Evolutionary conservation across 2,888 invertebrate species (phyloP).

Genomic region (Drosophila nr. perissopoda): DNA sequence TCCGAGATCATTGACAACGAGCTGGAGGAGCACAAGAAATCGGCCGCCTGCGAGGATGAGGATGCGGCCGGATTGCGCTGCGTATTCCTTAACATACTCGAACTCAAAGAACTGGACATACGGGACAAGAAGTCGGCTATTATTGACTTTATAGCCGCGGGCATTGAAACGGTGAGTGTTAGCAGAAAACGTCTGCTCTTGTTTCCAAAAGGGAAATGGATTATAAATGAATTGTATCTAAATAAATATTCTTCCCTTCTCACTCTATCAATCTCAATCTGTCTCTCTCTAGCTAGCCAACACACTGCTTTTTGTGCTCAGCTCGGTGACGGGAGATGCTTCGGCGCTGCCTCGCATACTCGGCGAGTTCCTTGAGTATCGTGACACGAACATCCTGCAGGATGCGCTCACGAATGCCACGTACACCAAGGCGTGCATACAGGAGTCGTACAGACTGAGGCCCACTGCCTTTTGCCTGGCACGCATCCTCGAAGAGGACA

Average conservation of each 20-base stretch:
- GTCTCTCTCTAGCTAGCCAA: slow-evolving; percentile 89
- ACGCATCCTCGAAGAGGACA: slow-evolving; percentile 90
- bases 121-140: slow-evolving; percentile 93
- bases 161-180: slow-evolving; percentile 91
- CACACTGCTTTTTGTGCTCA: slow-evolving; percentile 91
- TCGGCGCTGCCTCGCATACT: slow-evolving; percentile 89
- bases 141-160: slow-evolving; percentile 94
- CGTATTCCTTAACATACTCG: slow-evolving; percentile 91
- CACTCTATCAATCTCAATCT: slow-evolving; percentile 85
- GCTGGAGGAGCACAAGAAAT: slow-evolving; percentile 86
- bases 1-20: slow-evolving; percentile 91
- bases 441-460: slow-evolving; percentile 88
- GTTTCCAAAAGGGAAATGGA: no score
- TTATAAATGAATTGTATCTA: no score
- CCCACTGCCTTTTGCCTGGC: slow-evolving; percentile 93
- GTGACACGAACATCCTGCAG: slow-evolving; percentile 86
- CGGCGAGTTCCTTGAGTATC: slow-evolving; percentile 87
- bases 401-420: slow-evolving; percentile 88
- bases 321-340: slow-evolving; percentile 89
- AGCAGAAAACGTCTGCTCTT: not conserved
- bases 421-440: slow-evolving; percentile 92
- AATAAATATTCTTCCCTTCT: not conserved
- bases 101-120: slow-evolving; percentile 90
- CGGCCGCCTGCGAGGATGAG: slow-evolving; percentile 86
- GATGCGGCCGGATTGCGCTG: slow-evolving; percentile 88